Base-by-base conservation (phyloP, 2,888 invertebrate species). In the Torymus tubicola region DNA sequence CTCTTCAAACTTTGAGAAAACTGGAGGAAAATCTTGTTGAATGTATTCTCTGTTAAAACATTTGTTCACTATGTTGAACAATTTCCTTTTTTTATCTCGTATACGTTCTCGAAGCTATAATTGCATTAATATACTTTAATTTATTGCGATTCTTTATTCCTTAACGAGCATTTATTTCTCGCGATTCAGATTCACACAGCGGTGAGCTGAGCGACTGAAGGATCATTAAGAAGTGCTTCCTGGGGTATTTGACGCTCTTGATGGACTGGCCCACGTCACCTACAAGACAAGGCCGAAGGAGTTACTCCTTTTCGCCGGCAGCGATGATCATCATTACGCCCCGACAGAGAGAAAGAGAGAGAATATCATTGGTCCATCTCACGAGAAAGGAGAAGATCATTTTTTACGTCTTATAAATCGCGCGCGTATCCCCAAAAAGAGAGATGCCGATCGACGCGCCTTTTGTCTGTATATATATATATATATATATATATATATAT, bases 391-490 rank as follows among this genome's bases (percentile, higher is more conserved):
- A 58, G 14, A 61, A 16, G 24, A 52, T 71, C 71, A 71, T 70
- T 70, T 77, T 77, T 77, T 77, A 70, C 53, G 61, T 71, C 63
- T 70, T 70, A 57, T 64, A 64, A 63, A 77, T 63, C 50, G 55
- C n/a, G 50, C 50, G 55, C n/a, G 50, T 21, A 68, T 57, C 14
- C 16, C 14, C 52, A 12, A 70, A 71, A 71, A 68, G 42, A 75
- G 60, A 58, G 16, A 60, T 50, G 57, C 50, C 52, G 61, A 75
- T 75, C 60, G 68, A 75, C 61, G 16, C 8, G 12, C 8, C 61
- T 53, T 63, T 77, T 77, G 69, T 77, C 63, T 21, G 63, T 42
- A 42, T 42, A 42, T 42, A 42, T 42, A 31, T 31, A 31, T 5
- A 3, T 5, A 31, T 5, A 31, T 3, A 31, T 5, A 5, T 5